Percentiles rank a stretch among this genome's conserved stretches.
These are phyloP conservation scores for Rousettus leschenaultii DNA, from an alignment of 2,113 vertebrate species.

Conservation along the genomic window DNA sequence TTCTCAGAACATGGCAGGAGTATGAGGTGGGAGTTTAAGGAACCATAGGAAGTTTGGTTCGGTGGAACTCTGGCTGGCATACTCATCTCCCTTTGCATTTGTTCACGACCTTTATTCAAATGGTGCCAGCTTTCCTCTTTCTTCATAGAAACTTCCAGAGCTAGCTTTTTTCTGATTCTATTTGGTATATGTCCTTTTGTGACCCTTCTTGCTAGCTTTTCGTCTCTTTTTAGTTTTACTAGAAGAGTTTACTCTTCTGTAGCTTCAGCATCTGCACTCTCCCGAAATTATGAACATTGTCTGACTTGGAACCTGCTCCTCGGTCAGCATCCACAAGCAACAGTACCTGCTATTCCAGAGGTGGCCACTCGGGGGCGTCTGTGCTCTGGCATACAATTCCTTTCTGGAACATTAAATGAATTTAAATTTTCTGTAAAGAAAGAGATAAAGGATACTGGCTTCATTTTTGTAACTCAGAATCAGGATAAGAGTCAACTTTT, in stretches of 20 bases:
- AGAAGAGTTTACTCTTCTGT: not conserved
- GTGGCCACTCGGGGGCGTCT: slow-evolving; percentile 73
- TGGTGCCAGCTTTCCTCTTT: not conserved
- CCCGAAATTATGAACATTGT: not conserved
- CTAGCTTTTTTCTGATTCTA: not conserved
- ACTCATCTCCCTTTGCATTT: not conserved
- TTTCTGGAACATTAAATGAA: not conserved
- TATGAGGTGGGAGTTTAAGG: not conserved
- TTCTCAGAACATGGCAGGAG: not conserved
- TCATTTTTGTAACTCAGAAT: not conserved
- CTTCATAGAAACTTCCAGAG: not conserved
- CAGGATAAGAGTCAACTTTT: not conserved
- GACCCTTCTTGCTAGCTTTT: not conserved
- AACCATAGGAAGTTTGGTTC: not conserved
- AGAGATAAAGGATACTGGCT: not conserved
- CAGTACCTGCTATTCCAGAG: slow-evolving; percentile 65
- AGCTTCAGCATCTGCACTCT: not conserved
- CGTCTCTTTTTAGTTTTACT: not conserved
- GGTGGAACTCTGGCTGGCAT: not conserved
- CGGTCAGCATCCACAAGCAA: no score
- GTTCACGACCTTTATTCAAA: not conserved
- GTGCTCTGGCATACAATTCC: slow-evolving; percentile 1
- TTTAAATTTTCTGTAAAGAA: slow-evolving; percentile 23
- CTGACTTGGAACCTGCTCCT: not conserved
- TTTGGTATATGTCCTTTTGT: not conserved